Conservation (phyloP, 1,140 invertebrate species). For the Xylocopa sonorina region DNA sequence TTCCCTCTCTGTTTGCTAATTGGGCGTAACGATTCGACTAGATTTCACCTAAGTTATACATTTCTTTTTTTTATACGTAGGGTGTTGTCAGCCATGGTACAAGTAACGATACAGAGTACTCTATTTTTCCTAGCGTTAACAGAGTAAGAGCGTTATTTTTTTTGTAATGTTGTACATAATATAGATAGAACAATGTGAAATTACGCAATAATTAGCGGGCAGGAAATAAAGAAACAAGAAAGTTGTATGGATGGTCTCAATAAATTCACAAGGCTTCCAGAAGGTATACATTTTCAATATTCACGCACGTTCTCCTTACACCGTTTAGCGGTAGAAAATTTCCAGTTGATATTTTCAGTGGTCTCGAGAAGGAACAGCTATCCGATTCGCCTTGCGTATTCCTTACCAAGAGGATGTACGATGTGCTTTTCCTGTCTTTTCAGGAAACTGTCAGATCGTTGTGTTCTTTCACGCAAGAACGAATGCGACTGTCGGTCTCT, state of each 20-base stretch:
- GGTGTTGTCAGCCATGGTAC: too few species aligned
- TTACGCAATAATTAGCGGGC: not conserved
- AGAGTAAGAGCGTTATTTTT: slow-evolving; percentile 30
- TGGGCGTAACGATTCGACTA: not conserved
- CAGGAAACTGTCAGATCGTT: slow-evolving; percentile 10
- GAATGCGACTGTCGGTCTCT: slow-evolving; percentile 15
- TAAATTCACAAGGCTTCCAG: too few species aligned
- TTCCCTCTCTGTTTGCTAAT: slow-evolving; percentile 1
- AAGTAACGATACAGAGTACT: slow-evolving; percentile 12
- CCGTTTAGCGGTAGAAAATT: too few species aligned
- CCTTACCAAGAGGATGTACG: not conserved
- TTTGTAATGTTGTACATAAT: slow-evolving; percentile 23
- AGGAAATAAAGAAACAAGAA: slow-evolving; percentile 8
- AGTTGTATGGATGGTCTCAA: not conserved
- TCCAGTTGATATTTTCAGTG: too few species aligned
- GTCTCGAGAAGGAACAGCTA: too few species aligned
- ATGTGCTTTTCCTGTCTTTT: slow-evolving; percentile 11
- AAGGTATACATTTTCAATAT: not conserved
- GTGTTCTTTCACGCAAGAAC: slow-evolving; percentile 7
- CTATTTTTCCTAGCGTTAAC: slow-evolving; percentile 9
- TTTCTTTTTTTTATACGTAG: slow-evolving; percentile 7
- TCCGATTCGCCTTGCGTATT: not conserved
- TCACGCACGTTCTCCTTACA: too few species aligned
- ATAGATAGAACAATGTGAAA: slow-evolving; percentile 16
- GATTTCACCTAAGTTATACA: not conserved